Evolutionary conservation across 2,888 invertebrate species (phyloP).

Genomic region (Hemicrepidius hirtus): DNA sequence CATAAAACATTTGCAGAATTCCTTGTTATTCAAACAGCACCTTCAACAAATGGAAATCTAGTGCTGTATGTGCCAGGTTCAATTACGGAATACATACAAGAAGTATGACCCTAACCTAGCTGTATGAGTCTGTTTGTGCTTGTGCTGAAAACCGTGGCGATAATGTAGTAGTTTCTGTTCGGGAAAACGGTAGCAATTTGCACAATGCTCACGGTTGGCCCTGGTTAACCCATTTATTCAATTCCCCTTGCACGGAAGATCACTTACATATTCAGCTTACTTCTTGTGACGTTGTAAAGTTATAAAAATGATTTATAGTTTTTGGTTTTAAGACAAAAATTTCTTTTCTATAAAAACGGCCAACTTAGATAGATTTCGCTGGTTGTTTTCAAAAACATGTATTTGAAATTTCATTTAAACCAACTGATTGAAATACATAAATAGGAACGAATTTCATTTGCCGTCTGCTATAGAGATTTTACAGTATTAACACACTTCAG

Average conservation of each 20-base stretch:
- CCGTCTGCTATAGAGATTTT: no score
- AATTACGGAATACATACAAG: constrained; percentile 25
- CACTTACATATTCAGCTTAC: constrained; percentile 34
- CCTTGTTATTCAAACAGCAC: constrained; percentile 15
- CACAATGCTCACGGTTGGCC: constrained; percentile 39
- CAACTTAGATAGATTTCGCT: no score
- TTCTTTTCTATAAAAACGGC: background rate
- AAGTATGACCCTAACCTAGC: constrained; percentile 10
- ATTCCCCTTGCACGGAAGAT: constrained; percentile 32
- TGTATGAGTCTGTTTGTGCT: constrained; percentile 28
- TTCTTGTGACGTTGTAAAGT: constrained; percentile 25
- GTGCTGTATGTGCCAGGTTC: constrained; percentile 30
- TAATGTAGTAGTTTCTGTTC: constrained; percentile 36
- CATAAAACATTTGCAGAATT: constrained; percentile 26
- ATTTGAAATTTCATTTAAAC: no score
- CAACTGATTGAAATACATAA: no score
- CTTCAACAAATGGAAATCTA: constrained; percentile 23
- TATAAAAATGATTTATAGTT: constrained; percentile 19
- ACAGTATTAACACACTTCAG: background rate
- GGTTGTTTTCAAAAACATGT: no score
- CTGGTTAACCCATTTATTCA: constrained; percentile 41
- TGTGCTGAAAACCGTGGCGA: constrained; percentile 23
- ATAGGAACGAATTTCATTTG: no score
- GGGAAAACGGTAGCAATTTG: constrained; percentile 28
- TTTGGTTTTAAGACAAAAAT: background rate